phyloP scores from a whole-genome alignment of 2,888 invertebrate species.

The Cosmopolites sordidus region DNA sequence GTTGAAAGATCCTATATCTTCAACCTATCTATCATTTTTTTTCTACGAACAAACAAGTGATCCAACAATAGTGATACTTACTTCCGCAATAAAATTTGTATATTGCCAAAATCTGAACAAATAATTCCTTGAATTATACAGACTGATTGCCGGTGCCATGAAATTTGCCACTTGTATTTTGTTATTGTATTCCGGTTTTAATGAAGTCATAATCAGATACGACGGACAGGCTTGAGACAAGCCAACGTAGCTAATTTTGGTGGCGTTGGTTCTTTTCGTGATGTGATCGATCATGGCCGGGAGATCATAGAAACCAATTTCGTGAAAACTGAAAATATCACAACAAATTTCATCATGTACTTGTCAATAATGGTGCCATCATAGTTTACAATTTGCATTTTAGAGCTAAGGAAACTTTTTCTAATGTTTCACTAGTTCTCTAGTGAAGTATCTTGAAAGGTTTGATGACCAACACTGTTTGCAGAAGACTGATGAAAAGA shows the following conservation, averaged over 20 bases:
- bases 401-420: too few relatives aligned
- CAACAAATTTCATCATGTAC: too few relatives aligned
- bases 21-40: too few relatives aligned
- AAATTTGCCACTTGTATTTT: constrained; percentile 16
- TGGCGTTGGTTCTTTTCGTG: background rate
- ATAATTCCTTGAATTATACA: constrained; percentile 8
- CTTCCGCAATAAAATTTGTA: constrained; percentile 12
- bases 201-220: constrained; percentile 9
- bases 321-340: constrained; percentile 19
- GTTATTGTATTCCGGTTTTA: constrained; percentile 14
- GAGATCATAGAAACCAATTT: constrained; percentile 14
- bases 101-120: constrained; percentile 5
- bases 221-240: constrained; percentile 14
- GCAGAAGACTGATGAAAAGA: too few relatives aligned
- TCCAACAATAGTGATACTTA: too few relatives aligned
- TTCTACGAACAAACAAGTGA: too few relatives aligned
- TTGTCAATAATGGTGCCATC: too few relatives aligned
- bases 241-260: constrained; percentile 14
- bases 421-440: too few relatives aligned
- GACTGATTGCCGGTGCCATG: constrained; percentile 7
- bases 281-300: constrained; percentile 20
- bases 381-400: too few relatives aligned
- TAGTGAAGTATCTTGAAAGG: too few relatives aligned
- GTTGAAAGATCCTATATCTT: too few relatives aligned
- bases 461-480: too few relatives aligned